These are phyloP conservation scores for Drosophila leontia DNA, from an alignment of 1,140 invertebrate genomes.

Conservation along the genomic window DNA sequence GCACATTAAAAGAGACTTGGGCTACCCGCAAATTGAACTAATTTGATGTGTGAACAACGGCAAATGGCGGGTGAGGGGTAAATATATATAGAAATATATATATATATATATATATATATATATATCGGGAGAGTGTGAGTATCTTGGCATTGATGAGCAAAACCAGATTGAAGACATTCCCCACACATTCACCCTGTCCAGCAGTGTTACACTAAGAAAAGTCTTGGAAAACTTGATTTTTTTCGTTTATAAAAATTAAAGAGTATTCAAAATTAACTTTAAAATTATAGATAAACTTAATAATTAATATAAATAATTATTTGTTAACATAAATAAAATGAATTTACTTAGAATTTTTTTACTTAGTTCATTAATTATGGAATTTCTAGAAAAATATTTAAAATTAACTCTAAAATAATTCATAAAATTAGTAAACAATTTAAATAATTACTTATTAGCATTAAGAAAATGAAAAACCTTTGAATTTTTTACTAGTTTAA, in stretches of 20 bases:
- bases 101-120: not conserved
- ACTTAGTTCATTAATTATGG: no score
- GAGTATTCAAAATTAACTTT: not conserved
- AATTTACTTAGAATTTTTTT: no score
- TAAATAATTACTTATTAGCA: no score
- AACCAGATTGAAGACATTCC: slow-evolving; percentile 30
- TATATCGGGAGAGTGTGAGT: not conserved
- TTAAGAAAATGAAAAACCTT: no score
- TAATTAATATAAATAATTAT: not conserved
- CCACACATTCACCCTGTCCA: not conserved
- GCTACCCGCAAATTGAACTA: slow-evolving; percentile 73
- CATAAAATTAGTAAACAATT: no score
- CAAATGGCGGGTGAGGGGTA: slow-evolving; percentile 15
- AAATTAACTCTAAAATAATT: no score
- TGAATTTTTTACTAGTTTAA: no score
- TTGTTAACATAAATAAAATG: not conserved
- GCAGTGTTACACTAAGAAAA: not conserved
- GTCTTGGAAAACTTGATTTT: no score
- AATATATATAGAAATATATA: not conserved
- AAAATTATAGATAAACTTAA: not conserved
- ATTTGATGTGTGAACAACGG: slow-evolving; percentile 78
- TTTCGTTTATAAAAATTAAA: no score
- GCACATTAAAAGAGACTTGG: slow-evolving; percentile 72
- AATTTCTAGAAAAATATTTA: no score
- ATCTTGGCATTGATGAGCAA: slow-evolving; percentile 23